Percentiles rank a stretch among this genome's conserved stretches.
Conservation (phyloP, 2,888 invertebrate species). For the Barypeithes pellucidus region DNA sequence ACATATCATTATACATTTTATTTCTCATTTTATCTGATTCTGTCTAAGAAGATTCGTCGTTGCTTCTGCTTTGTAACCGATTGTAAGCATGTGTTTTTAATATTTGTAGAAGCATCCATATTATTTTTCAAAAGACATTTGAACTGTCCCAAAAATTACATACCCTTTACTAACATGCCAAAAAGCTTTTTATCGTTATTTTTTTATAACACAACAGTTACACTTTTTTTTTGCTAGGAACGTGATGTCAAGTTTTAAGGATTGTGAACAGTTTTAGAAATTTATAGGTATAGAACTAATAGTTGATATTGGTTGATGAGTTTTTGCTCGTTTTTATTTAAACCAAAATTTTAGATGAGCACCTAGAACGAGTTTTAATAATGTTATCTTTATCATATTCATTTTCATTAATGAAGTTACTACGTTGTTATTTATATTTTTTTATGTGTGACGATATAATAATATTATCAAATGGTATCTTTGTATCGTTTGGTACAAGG, state of each 20-base stretch:
- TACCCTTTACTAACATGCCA: conserved; percentile 10
- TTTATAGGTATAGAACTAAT: background rate
- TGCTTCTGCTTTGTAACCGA: background rate
- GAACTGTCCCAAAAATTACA: conserved; percentile 47
- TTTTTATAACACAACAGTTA: conserved; percentile 35
- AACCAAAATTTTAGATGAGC: background rate
- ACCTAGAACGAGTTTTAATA: background rate
- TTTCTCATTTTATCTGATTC: no score
- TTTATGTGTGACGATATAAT: no score
- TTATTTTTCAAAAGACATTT: conserved; percentile 30
- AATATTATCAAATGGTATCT: no score
- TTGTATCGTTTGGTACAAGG: no score
- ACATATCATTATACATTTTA: no score
- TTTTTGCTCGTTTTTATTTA: conserved; percentile 15
- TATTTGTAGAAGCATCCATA: conserved; percentile 16
- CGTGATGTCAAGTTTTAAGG: conserved; percentile 5
- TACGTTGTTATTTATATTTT: no score
- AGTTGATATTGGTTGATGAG: background rate
- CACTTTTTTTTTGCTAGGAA: conserved; percentile 44
- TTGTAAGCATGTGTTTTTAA: conserved; percentile 2
- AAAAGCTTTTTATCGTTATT: conserved; percentile 31
- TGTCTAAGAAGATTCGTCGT: no score
- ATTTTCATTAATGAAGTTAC: background rate
- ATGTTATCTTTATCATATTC: background rate
- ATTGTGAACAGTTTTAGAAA: background rate